Evolutionary conservation across 2,888 invertebrate genomes (phyloP).

Genomic region (Machimus atricapillus): DNA sequence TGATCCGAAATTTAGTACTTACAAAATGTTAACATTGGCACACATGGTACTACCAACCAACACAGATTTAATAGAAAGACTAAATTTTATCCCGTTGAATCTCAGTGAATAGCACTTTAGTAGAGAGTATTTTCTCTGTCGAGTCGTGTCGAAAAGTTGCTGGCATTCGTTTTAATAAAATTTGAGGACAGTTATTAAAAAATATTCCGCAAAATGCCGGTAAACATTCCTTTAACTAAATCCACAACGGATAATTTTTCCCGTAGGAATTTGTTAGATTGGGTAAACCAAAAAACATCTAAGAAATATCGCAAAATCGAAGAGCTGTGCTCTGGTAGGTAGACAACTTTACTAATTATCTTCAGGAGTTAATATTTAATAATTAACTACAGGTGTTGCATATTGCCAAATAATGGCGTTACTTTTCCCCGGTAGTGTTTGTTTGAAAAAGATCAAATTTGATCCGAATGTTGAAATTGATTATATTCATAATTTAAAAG

Average conservation of each 20-base stretch:
- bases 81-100: neutral
- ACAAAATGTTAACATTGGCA: neutral
- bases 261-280: conserved; percentile 1
- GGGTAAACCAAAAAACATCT: neutral
- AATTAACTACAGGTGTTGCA: neutral
- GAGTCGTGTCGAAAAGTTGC: neutral
- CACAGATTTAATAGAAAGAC: neutral
- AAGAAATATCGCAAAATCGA: neutral
- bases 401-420: conserved; percentile 21
- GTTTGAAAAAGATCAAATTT: conserved; percentile 24
- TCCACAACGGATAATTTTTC: neutral
- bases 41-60: neutral
- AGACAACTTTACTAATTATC: neutral
- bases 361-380: neutral
- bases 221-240: neutral
- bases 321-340: conserved; percentile 23
- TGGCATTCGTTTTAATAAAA: neutral
- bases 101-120: neutral
- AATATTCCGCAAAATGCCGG: conserved; percentile 5
- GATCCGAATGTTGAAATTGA: conserved; percentile 17
- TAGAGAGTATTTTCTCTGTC: neutral
- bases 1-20: neutral
- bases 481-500: conserved; percentile 74
- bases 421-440: neutral
- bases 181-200: neutral